Evolutionary conservation across 2,113 vertebrate genomes (phyloP).

Genomic region (Burhinus bistriatus): DNA sequence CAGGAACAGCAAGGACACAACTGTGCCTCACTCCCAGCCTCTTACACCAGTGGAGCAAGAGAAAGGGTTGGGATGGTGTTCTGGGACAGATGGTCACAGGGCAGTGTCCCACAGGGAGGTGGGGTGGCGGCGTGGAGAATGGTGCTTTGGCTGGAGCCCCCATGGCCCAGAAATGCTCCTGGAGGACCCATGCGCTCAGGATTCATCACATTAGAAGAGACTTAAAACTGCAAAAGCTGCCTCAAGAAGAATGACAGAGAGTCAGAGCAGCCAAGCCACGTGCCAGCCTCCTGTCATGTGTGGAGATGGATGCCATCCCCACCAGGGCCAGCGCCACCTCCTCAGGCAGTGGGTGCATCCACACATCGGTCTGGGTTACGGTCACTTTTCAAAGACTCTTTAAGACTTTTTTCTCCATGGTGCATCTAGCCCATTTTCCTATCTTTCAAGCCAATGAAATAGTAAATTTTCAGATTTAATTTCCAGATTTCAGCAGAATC

Average conservation of each 20-base stretch:
- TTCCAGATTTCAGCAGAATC: neutral
- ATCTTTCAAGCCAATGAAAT: neutral
- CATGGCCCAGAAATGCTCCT: neutral
- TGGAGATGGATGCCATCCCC: neutral
- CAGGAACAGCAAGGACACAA: neutral
- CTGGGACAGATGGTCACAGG: neutral
- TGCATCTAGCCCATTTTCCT: neutral
- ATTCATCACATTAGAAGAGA: neutral
- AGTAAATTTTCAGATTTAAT: neutral
- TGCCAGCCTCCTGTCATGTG: neutral
- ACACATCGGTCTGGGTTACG: rapidly evolving
- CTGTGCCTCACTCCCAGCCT: neutral
- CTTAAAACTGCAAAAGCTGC: neutral
- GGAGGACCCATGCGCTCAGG: neutral
- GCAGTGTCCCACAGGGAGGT: neutral
- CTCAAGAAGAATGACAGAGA: neutral
- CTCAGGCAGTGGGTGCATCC: rapidly evolving
- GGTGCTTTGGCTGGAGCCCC: neutral
- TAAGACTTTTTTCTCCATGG: neutral
- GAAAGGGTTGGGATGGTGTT: neutral
- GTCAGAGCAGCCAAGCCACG: neutral
- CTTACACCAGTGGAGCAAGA: neutral
- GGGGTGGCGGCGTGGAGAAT: rapidly evolving
- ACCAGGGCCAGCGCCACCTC: neutral
- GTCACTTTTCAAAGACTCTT: neutral